phyloP scores from a whole-genome alignment of 2,888 invertebrate genomes.

The Cantharis rustica region DNA sequence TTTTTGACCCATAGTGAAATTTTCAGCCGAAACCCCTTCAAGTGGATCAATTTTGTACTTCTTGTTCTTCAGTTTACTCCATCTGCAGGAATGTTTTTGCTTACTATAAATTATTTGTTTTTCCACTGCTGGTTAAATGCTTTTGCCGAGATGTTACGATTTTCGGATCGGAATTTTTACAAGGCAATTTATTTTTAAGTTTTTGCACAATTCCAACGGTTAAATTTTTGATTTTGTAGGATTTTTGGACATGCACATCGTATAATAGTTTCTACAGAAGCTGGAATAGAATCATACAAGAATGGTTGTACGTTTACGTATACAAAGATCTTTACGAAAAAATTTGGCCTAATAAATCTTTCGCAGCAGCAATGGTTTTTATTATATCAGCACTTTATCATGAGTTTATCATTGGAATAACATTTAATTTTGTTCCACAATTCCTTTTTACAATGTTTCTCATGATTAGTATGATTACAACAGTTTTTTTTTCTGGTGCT shows the following conservation, averaged over 20 bases:
- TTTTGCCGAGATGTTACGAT: background rate
- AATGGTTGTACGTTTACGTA: conserved; percentile 90
- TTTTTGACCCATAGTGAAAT: background rate
- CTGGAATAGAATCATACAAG: conserved; percentile 94
- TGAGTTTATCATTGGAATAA: conserved; percentile 80
- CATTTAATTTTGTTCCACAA: conserved; percentile 61
- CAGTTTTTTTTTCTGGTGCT: too few relatives aligned
- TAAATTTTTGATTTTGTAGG: conserved; percentile 58
- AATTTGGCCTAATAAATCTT: conserved; percentile 53
- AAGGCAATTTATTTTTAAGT: background rate
- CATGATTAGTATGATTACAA: too few relatives aligned
- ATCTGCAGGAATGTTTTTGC: background rate
- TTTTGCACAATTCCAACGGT: background rate
- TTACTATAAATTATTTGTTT: background rate
- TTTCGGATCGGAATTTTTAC: background rate
- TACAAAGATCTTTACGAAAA: conserved; percentile 70
- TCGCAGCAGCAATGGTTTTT: conserved; percentile 67
- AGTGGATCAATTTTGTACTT: background rate
- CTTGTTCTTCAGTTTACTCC: background rate
- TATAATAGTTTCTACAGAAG: conserved; percentile 83
- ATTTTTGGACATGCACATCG: conserved; percentile 93
- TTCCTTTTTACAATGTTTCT: too few relatives aligned
- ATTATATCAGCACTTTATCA: conserved; percentile 84
- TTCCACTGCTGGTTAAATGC: background rate
- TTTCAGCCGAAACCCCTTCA: background rate